phyloP scores from a whole-genome alignment of 2,888 invertebrate species.

The Drosophila gaucha region DNA sequence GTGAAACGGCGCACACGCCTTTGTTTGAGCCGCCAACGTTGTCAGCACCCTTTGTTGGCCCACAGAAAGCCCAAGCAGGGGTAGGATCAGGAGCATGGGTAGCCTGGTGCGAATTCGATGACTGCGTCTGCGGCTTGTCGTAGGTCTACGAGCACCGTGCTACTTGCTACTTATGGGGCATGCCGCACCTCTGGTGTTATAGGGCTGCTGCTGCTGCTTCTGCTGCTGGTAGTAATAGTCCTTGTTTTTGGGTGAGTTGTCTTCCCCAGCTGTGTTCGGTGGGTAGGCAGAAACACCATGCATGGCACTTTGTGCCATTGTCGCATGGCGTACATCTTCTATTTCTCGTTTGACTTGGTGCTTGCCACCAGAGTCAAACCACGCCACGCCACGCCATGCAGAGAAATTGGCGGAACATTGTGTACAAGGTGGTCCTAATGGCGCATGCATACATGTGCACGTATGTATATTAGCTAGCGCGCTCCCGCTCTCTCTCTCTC shows the following conservation, averaged over 20 bases:
- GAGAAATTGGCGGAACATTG: conserved; percentile 45
- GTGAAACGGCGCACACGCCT: conserved; percentile 34
- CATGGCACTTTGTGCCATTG: conserved; percentile 36
- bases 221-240: conserved; percentile 54
- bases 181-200: conserved; percentile 4
- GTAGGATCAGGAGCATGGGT: background rate
- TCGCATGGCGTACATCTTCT: conserved; percentile 50
- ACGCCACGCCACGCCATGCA: conserved; percentile 12
- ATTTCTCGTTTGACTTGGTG: conserved; percentile 52
- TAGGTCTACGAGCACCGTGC: conserved; percentile 30
- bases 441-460: conserved; percentile 24
- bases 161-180: conserved; percentile 5
- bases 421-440: conserved; percentile 26
- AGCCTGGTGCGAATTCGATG: conserved; percentile 53
- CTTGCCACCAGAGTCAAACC: conserved; percentile 34
- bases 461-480: conserved; percentile 23
- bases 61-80: conserved; percentile 4
- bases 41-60: conserved; percentile 39
- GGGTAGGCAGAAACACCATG: conserved; percentile 6
- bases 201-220: conserved; percentile 5
- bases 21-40: conserved; percentile 50
- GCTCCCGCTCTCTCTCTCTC: background rate
- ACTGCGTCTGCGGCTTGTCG: conserved; percentile 54
- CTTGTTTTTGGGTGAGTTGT: conserved; percentile 39
- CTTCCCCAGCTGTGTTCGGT: conserved; percentile 32